Conservation (phyloP, 2,888 invertebrate genomes). For the Tenodera sinensis region DNA sequence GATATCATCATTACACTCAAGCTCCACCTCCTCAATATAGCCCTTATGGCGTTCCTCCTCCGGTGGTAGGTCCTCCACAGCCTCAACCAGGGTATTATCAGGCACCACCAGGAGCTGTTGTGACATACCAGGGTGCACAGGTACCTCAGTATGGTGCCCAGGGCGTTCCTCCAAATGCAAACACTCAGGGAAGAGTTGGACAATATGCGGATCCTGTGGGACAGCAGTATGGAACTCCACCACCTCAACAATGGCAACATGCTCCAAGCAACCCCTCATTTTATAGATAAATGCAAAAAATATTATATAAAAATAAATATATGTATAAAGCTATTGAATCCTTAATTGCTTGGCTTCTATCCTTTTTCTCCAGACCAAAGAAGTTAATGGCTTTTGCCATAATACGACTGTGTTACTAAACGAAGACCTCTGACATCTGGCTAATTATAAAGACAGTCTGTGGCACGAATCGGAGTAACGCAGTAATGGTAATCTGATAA, state of each 20-base stretch:
- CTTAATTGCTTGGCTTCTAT: no score
- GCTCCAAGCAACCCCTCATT: conserved; percentile 24
- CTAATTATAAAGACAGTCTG: no score
- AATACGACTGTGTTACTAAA: no score
- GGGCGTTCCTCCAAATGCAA: conserved; percentile 16
- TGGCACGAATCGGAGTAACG: no score
- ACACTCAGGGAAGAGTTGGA: conserved; percentile 3
- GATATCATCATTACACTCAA: conserved; percentile 43
- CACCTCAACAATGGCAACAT: conserved; percentile 31
- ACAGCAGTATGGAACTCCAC: conserved; percentile 26
- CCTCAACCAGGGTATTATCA: conserved; percentile 24
- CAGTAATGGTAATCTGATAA: no score
- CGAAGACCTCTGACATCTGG: no score
- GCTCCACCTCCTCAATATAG: conserved; percentile 37
- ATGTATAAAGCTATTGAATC: neutral
- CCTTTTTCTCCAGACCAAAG: no score
- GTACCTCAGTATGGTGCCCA: conserved; percentile 27
- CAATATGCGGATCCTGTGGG: conserved; percentile 25
- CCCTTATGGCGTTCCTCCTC: conserved; percentile 27
- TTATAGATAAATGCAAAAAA: conserved; percentile 25
- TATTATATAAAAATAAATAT: neutral
- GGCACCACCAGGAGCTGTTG: conserved; percentile 19
- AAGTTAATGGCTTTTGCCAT: no score
- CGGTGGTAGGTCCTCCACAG: conserved; percentile 24
- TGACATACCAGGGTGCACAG: conserved; percentile 22